Evolutionary conservation across 64 coral and sea anemone genomes (phyloP).

Genomic region (Montipora efflorescens): DNA sequence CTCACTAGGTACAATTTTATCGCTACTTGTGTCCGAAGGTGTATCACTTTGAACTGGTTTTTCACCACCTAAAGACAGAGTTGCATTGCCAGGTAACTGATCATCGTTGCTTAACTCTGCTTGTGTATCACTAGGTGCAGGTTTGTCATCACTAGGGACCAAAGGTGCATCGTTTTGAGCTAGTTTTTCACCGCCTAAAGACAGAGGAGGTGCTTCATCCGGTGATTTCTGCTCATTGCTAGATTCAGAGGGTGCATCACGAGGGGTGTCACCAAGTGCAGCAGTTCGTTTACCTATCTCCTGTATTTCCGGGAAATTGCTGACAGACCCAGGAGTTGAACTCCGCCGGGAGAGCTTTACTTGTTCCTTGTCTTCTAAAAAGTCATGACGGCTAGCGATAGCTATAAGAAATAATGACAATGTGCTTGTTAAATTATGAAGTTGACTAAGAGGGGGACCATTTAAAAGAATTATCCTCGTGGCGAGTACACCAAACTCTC

Average conservation of each 20-base stretch:
- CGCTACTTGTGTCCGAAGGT: not conserved
- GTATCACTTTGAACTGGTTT: not conserved
- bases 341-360: not conserved
- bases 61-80: not conserved
- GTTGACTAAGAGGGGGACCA: too few relatives aligned
- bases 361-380: slow-evolving; percentile 35
- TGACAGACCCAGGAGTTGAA: not conserved
- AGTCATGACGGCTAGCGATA: slow-evolving; percentile 18
- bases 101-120: too few relatives aligned
- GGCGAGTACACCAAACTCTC: too few relatives aligned
- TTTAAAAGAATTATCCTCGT: too few relatives aligned
- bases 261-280: not conserved
- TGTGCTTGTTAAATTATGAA: not conserved
- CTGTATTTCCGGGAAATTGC: not conserved
- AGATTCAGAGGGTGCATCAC: not conserved
- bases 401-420: not conserved
- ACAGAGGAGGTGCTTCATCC: not conserved
- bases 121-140: not conserved
- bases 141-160: not conserved
- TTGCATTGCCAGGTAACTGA: not conserved
- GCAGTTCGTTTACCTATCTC: not conserved
- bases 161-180: not conserved
- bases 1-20: not conserved
- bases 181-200: not conserved
- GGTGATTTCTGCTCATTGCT: not conserved